These are phyloP conservation scores for Temnothorax curvispinosus DNA, from an alignment of 1,140 invertebrate genomes.

Conservation along the genomic window DNA sequence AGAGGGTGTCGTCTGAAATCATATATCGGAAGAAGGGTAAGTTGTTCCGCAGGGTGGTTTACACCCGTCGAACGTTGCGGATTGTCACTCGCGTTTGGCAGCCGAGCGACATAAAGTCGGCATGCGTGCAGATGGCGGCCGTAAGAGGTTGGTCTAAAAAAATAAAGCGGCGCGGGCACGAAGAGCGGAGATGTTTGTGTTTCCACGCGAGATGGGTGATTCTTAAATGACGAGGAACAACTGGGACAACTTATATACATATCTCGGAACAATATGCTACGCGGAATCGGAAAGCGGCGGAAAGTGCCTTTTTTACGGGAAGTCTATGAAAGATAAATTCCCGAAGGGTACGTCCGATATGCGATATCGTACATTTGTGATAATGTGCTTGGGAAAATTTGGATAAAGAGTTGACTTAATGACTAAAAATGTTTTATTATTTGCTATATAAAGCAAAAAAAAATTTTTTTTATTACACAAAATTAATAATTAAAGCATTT, in stretches of 20 bases:
- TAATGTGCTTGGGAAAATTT: not conserved
- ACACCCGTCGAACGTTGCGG: conserved; percentile 69
- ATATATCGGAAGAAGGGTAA: conserved; percentile 32
- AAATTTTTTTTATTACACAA: not conserved
- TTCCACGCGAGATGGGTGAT: conserved; percentile 77
- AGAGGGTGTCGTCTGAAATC: conserved; percentile 5
- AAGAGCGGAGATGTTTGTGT: conserved; percentile 79
- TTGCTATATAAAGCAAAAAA: not conserved
- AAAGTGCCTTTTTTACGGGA: conserved; percentile 18
- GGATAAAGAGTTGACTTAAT: not conserved
- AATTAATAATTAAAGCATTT: not conserved
- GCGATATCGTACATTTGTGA: conserved; percentile 33
- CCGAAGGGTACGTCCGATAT: not conserved
- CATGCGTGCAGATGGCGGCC: conserved; percentile 78
- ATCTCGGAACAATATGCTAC: conserved; percentile 62
- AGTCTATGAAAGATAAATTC: not conserved
- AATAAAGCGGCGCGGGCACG: conserved; percentile 79
- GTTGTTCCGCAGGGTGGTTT: conserved; percentile 51
- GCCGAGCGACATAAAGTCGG: conserved; percentile 72
- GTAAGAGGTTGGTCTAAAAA: conserved; percentile 80
- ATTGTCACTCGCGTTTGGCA: conserved; percentile 50
- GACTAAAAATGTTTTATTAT: not conserved
- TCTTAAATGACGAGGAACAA: conserved; percentile 76
- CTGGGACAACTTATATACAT: conserved; percentile 67
- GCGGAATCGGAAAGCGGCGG: conserved; percentile 21